phyloP scores from a whole-genome alignment of 2,113 vertebrate genomes.

The Melanerpes aurifrons region DNA sequence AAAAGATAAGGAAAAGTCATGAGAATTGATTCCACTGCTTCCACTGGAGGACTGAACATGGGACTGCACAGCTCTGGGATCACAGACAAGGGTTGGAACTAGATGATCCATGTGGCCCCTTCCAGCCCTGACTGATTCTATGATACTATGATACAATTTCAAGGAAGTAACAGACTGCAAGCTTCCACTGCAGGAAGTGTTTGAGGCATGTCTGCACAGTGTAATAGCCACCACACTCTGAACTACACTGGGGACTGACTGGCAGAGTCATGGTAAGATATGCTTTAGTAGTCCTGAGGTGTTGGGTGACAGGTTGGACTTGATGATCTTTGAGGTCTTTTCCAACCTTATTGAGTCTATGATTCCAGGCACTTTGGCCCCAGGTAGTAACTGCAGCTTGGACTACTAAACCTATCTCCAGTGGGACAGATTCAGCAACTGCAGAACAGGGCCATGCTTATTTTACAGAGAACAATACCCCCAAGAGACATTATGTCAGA shows the following conservation, averaged over 20 bases:
- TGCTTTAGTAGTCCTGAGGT: no score
- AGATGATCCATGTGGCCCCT: no score
- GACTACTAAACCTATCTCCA: not conserved
- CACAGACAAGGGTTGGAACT: not conserved
- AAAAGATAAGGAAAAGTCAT: not conserved
- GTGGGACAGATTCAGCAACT: not conserved
- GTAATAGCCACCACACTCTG: not conserved
- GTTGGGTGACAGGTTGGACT: no score
- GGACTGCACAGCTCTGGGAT: not conserved
- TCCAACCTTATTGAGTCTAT: no score
- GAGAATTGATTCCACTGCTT: not conserved
- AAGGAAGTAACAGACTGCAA: not conserved
- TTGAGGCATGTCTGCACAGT: not conserved
- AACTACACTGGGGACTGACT: not conserved
- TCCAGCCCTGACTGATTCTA: no score
- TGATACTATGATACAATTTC: not conserved
- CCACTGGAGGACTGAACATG: not conserved
- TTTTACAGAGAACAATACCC: not conserved
- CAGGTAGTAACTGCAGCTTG: not conserved
- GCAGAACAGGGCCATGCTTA: not conserved
- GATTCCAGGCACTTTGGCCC: not conserved
- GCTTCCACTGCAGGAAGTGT: not conserved
- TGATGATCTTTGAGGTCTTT: no score
- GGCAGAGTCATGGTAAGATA: not conserved
- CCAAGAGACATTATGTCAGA: not conserved